Evolutionary conservation across 2,797 vertebrate species (phyloP), one percentile per base, ranked within the genome.

Genomic region (Rousettus madagascariensis): DNA sequence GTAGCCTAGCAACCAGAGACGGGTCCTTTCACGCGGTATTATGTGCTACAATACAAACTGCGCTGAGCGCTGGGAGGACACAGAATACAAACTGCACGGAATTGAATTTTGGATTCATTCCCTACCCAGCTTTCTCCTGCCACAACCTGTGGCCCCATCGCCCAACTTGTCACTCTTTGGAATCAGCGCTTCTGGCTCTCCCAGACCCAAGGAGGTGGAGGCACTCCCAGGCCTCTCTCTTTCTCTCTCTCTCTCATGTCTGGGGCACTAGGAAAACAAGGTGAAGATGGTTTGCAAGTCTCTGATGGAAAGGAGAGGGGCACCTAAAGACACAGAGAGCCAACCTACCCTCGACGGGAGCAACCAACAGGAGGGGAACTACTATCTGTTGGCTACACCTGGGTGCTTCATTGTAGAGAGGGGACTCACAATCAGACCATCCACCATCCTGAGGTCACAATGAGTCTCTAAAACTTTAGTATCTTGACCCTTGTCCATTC

Each of bases 1-100:
- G 92, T 91, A 92, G 78, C 95, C 68, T 92, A 79, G 96, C 94
- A 96, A 95, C 92, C 2, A 0, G 15, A 6, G 72, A 77, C 8
- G 2, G 11, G 86, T 57, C 63, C 75, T 63, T 92, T 22, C 19
- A 72, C 0, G 1, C 41, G 0, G 4, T 22, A 57, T 9, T 72
- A 30, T 38, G 78, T 12, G 49, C 46, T 33, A 1, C 72, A 24
- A 15, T 3, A 51, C 80, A 86, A 82, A 90, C 36, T 8, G 9
- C 24, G 6, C 1, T 0, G 7, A 3, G 33, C 46, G 38, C 15
- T 16, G 41, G 84, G 20, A 69, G 59, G 53, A 69, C 51, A 36
- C 63, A 66, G 74, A 83, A 74, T 13, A 53, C 90, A 90, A 49
- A 78, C 72, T 2, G 30, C 55, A 26, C 57, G 43, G 90, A 74